Conservation (phyloP, 2,888 invertebrate genomes). For the Rhamphomyia laevipes region DNA sequence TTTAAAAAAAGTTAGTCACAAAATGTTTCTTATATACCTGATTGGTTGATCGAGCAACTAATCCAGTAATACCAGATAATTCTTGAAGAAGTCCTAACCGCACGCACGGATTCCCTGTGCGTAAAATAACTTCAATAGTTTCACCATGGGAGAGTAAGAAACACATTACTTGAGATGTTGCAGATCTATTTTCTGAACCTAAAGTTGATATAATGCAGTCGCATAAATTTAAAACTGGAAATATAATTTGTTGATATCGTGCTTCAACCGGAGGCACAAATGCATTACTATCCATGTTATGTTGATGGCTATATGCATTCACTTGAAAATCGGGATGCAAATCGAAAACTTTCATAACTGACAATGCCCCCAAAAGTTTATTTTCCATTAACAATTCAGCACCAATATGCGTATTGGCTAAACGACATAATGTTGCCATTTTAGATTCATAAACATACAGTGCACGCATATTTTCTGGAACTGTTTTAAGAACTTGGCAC, state of each 20-base stretch:
- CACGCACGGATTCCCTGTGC: constrained; percentile 54
- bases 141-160: constrained; percentile 73
- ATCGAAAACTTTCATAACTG: constrained; percentile 57
- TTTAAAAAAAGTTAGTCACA: not conserved
- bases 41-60: constrained; percentile 57
- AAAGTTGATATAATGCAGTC: constrained; percentile 71
- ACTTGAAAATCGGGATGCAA: constrained; percentile 56
- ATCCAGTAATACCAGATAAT: constrained; percentile 62
- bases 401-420: constrained; percentile 56
- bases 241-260: constrained; percentile 70
- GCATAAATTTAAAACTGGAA: constrained; percentile 71
- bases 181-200: constrained; percentile 72
- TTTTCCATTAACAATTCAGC: constrained; percentile 51
- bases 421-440: constrained; percentile 63
- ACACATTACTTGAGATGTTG: constrained; percentile 66
- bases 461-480: constrained; percentile 56
- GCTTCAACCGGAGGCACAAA: constrained; percentile 52
- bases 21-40: constrained; percentile 34
- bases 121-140: constrained; percentile 63
- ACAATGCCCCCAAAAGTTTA: constrained; percentile 47
- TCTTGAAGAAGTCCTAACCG: constrained; percentile 58
- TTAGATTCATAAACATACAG: constrained; percentile 81
- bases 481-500: constrained; percentile 48
- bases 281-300: constrained; percentile 20
- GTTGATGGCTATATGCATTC: constrained; percentile 23